phyloP scores from a whole-genome alignment of 2,797 vertebrate species.

The Ctenopoma multispine region DNA sequence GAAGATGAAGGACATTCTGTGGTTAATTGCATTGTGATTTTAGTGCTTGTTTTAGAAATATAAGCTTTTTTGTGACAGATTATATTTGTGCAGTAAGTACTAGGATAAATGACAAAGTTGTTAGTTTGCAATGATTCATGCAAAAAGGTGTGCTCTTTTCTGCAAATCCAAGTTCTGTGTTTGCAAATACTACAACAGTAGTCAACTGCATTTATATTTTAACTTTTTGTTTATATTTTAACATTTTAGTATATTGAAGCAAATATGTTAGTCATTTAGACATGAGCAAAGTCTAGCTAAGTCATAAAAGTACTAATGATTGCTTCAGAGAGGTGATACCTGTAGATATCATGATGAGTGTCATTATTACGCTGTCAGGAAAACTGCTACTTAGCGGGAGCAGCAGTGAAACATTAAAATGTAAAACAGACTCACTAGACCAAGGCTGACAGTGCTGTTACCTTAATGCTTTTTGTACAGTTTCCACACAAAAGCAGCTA shows the following conservation, averaged over 20 bases:
- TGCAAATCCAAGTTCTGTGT: too few relatives aligned
- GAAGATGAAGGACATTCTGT: too few relatives aligned
- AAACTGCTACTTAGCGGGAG: conserved; percentile 46
- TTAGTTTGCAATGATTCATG: too few relatives aligned
- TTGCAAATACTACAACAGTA: not conserved
- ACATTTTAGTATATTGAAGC: not conserved
- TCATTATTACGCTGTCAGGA: conserved; percentile 48
- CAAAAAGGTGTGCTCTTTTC: too few relatives aligned
- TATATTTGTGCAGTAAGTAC: too few relatives aligned
- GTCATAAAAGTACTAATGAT: conserved; percentile 42
- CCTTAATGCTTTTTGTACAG: conserved; percentile 46
- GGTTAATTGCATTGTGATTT: too few relatives aligned
- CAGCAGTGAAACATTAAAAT: conserved; percentile 46
- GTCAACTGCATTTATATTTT: not conserved
- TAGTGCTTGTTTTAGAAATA: too few relatives aligned
- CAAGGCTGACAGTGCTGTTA: conserved; percentile 35
- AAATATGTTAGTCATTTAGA: conserved; percentile 1
- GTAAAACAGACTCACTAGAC: conserved; percentile 53
- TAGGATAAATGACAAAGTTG: too few relatives aligned
- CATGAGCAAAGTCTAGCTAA: conserved; percentile 18
- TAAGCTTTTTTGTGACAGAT: too few relatives aligned
- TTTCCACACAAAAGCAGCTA: conserved; percentile 44
- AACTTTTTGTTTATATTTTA: conserved; percentile 1
- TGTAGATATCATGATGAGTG: conserved; percentile 51
- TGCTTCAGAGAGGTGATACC: conserved; percentile 36